phyloP scores from a whole-genome alignment of 2,888 invertebrate genomes.

The Abrostola tripartita region DNA sequence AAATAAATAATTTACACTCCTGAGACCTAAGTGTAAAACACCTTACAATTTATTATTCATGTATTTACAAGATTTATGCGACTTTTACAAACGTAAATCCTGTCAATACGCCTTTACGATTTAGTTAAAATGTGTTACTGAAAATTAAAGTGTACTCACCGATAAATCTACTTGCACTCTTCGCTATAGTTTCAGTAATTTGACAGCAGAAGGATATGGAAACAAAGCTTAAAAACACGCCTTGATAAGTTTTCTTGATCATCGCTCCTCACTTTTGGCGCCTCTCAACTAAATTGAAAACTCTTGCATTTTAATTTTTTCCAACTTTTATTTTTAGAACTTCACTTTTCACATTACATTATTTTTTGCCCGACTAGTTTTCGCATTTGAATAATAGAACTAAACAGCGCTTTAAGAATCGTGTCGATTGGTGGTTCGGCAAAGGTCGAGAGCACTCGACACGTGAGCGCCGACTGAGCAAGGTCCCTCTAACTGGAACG shows the following conservation, averaged over 20 bases:
- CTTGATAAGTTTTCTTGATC: slow-evolving; percentile 85
- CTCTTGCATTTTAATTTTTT: slow-evolving; percentile 55
- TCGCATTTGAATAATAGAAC: slow-evolving; percentile 37
- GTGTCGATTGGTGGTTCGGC: slow-evolving; percentile 65
- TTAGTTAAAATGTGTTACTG: slow-evolving; percentile 21
- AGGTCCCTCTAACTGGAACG: slow-evolving; percentile 60
- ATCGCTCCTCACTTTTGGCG: slow-evolving; percentile 68
- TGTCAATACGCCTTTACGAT: slow-evolving; percentile 33
- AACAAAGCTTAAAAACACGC: slow-evolving; percentile 83
- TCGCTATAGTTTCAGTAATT: slow-evolving; percentile 84
- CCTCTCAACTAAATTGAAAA: slow-evolving; percentile 52
- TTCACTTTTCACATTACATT: slow-evolving; percentile 54
- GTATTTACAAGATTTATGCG: slow-evolving; percentile 46
- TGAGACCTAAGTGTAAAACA: slow-evolving; percentile 51
- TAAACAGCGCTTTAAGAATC: slow-evolving; percentile 56
- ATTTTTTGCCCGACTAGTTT: slow-evolving; percentile 25
- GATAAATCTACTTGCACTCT: slow-evolving; percentile 84
- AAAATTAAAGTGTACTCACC: slow-evolving; percentile 68
- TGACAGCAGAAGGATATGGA: slow-evolving; percentile 86
- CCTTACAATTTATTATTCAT: slow-evolving; percentile 51
- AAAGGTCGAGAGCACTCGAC: slow-evolving; percentile 80
- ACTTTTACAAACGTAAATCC: slow-evolving; percentile 35
- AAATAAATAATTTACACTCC: slow-evolving; percentile 55
- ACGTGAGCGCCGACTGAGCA: slow-evolving; percentile 75
- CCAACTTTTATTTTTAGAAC: slow-evolving; percentile 23